phyloP scores from a whole-genome alignment of 2,113 vertebrate genomes.

The Sorex araneus region DNA sequence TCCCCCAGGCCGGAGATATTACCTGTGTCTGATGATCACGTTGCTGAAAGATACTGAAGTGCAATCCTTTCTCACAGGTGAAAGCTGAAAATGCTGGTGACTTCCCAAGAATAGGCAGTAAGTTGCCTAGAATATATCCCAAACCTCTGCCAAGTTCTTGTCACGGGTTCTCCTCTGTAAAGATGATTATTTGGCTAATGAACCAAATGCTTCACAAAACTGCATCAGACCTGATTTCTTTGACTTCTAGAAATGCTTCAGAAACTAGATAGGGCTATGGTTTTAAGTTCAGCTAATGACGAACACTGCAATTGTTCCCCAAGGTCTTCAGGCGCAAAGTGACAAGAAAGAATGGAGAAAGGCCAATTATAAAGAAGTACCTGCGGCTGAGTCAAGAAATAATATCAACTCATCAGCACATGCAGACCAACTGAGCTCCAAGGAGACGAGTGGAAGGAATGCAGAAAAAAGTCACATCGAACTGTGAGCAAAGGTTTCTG shows the following conservation, averaged over 20 bases:
- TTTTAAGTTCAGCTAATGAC: slow-evolving; percentile 30
- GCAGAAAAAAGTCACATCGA: not conserved
- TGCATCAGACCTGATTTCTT: not conserved
- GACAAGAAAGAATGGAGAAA: not conserved
- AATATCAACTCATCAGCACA: not conserved
- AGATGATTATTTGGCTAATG: not conserved
- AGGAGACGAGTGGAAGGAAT: not conserved
- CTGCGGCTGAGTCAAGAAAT: not conserved
- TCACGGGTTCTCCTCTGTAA: not conserved
- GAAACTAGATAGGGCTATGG: not conserved
- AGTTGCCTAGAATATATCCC: not conserved
- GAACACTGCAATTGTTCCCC: not conserved
- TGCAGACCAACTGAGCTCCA: not conserved
- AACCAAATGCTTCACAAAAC: slow-evolving; percentile 2
- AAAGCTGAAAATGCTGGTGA: no score
- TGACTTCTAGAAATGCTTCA: not conserved
- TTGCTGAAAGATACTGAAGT: not conserved
- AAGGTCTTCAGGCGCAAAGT: slow-evolving; percentile 27
- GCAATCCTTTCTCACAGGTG: not conserved
- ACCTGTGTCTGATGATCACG: not conserved
- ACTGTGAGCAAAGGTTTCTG: not conserved
- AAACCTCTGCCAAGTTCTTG: not conserved
- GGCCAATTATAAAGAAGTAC: not conserved
- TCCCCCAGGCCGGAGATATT: accelerated
- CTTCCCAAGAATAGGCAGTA: not conserved